Base-by-base conservation (phyloP, 2,888 invertebrate species). In the Tricholauxania praeusta region DNA sequence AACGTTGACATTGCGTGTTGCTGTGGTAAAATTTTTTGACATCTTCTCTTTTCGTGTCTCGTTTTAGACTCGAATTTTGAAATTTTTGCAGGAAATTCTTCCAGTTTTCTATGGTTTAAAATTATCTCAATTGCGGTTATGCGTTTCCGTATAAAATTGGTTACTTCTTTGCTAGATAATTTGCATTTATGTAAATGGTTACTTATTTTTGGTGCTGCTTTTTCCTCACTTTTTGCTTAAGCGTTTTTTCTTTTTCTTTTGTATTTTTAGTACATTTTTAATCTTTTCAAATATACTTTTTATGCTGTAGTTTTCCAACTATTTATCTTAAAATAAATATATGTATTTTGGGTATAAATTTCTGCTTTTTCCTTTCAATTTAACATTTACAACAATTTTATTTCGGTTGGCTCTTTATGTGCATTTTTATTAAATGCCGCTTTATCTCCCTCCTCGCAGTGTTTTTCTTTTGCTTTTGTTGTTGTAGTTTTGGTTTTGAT, bases 11-110 rank as follows among this genome's bases (percentile, higher is more conserved):
- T 73, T 74, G 74, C 72, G 72, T 72, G 77, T 74, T 73, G 73
- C 79, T 72, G 79, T 81, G 75, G 80, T 78, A 73, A 83, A 83
- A 80, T 82, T 84, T 80, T 83, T 85, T 77, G 85, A 84, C 84
- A 84, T 84, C 72, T 78, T 79, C 70, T 63, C 52, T 53, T 39
- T 28, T 52, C 62, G 63, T 62, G 53, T 53, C 70, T 62, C 57
- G 57, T 47, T 48, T 14, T 48, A 70, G 53, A 52, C 62, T 53
- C 53, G 52, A 60, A 62, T 60, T 64, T 17, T 39, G 70, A 52
- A 57, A 70, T 32, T 60, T 72, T 62, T 57, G 22, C 64, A 22
- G 19, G 6, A 17, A 5, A 12, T 47, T 52, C 32, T 53, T 51
- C 53, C 32, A 28, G 15, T 55, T 60, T 28, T 28, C 47, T 52